Evolutionary conservation across 2,113 vertebrate species (phyloP).

Genomic region (Syngnathus typhle): DNA sequence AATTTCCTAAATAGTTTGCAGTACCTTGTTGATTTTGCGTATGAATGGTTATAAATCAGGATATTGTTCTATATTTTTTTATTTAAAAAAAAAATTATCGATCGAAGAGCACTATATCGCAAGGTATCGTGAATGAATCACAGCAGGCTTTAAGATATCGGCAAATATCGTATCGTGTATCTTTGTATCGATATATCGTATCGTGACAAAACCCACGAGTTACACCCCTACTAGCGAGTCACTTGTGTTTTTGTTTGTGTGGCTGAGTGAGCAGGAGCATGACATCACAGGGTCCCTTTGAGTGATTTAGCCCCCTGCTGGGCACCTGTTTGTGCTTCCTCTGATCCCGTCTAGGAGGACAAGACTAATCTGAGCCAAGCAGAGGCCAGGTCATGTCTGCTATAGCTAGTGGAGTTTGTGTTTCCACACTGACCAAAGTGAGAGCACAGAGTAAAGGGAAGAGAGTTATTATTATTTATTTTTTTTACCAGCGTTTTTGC

Average conservation of each 20-base stretch:
- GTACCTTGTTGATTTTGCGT: no score
- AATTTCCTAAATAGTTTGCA: no score
- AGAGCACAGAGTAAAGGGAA: slow-evolving; percentile 12
- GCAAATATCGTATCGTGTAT: no score
- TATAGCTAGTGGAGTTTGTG: slow-evolving; percentile 14
- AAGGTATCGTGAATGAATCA: no score
- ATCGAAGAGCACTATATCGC: no score
- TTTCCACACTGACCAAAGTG: slow-evolving; percentile 6
- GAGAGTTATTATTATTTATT: neutral
- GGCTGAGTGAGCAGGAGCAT: slow-evolving; percentile 13
- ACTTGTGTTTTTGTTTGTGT: neutral
- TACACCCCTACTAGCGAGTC: neutral
- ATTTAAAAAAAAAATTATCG: no score
- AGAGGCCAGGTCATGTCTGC: slow-evolving; percentile 42
- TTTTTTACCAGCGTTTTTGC: slow-evolving; percentile 80
- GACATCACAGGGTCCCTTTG: slow-evolving; percentile 20
- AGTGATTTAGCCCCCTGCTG: slow-evolving; percentile 52
- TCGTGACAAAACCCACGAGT: no score
- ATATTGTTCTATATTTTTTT: no score
- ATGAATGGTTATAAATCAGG: no score
- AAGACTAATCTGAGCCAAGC: slow-evolving; percentile 54
- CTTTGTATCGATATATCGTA: no score
- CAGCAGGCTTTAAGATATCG: no score
- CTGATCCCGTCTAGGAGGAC: slow-evolving; percentile 45
- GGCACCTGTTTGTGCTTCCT: slow-evolving; percentile 32